These are phyloP conservation scores for Dasyprocta punctata DNA, from an alignment of 2,113 vertebrate genomes.

Conservation along the genomic window DNA sequence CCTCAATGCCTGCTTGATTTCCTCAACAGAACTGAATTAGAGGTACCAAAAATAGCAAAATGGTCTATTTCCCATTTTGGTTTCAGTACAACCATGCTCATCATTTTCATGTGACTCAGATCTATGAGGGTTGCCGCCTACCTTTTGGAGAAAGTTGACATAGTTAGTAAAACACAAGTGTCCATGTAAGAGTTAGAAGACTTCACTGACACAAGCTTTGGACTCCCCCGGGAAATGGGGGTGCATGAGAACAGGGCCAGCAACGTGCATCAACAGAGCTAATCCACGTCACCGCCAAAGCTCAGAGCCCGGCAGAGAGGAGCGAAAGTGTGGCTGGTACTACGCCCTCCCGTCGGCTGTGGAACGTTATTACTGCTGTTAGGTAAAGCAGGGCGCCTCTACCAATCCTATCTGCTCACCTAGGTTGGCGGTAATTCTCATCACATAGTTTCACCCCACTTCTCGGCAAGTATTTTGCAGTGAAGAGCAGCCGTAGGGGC, in stretches of 20 bases:
- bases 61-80: neutral
- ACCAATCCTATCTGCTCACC: neutral
- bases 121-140: neutral
- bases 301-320: neutral
- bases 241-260: neutral
- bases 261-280: neutral
- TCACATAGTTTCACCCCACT: neutral
- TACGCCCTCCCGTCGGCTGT: too few species aligned
- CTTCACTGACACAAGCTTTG: neutral
- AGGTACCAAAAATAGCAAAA: neutral
- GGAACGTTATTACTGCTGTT: neutral
- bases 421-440: neutral
- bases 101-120: neutral
- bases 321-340: accelerated
- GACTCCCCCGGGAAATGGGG: neutral
- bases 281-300: neutral
- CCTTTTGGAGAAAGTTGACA: neutral
- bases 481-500: neutral
- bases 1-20: neutral
- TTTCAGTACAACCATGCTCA: neutral
- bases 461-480: neutral
- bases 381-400: neutral
- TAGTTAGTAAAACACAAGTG: neutral
- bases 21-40: neutral
- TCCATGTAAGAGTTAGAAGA: neutral